A percentile compares a stretch with the other conserved stretches of the same genome.
Conservation (phyloP, 2,113 vertebrate genomes). For the Phasianus colchicus region DNA sequence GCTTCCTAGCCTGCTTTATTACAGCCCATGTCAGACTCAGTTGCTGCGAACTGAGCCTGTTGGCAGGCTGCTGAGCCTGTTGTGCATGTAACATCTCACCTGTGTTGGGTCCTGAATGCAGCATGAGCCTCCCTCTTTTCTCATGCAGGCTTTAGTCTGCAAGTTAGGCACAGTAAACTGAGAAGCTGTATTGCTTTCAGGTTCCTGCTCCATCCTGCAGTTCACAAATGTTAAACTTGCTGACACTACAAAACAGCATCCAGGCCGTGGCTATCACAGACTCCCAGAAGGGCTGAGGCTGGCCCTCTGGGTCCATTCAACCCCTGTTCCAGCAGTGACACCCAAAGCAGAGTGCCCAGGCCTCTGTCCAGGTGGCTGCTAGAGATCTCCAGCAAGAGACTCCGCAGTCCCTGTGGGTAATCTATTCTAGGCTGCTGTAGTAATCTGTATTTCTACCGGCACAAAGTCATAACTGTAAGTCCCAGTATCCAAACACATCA, state of each 20-base stretch:
- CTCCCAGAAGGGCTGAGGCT: not conserved
- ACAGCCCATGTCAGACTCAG: not conserved
- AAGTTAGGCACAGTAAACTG: not conserved
- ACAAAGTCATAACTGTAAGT: not conserved
- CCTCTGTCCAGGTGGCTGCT: not conserved
- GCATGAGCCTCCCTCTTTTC: not conserved
- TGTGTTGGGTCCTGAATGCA: not conserved
- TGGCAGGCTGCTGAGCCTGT: not conserved
- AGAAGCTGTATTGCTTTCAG: not conserved
- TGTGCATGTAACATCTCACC: not conserved
- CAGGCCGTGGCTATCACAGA: not conserved
- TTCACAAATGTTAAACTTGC: not conserved
- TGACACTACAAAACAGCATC: not conserved
- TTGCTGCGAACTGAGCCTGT: not conserved
- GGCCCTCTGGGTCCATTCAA: not conserved
- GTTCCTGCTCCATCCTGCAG: rapidly evolving
- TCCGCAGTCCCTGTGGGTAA: not conserved
- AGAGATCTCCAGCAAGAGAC: not conserved
- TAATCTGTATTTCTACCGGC: not conserved
- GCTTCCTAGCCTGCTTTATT: not conserved
- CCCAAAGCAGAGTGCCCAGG: not conserved
- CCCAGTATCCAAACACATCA: not conserved
- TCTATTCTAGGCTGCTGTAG: not conserved
- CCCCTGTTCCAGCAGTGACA: not conserved
- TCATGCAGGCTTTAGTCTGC: not conserved